Evolutionary conservation across 2,113 vertebrate genomes (phyloP).

Genomic region (Emydocephalus ijimae): DNA sequence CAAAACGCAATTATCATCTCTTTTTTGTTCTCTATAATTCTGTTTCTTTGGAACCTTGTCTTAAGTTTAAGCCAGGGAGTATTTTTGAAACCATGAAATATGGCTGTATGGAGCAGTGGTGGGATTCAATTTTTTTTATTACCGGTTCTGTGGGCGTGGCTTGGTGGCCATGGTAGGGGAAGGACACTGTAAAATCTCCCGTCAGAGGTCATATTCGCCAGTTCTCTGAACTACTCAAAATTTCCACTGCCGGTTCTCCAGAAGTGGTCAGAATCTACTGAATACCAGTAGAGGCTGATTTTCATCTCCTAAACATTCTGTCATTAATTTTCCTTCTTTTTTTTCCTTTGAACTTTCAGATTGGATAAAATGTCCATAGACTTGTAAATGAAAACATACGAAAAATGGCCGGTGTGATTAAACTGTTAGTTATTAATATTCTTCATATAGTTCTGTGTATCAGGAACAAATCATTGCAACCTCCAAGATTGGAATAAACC

Average conservation of each 20-base stretch:
- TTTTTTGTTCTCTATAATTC: not conserved
- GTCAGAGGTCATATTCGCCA: too few relatives aligned
- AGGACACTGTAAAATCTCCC: too few relatives aligned
- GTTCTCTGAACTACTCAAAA: too few relatives aligned
- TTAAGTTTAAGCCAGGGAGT: not conserved
- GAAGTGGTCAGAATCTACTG: too few relatives aligned
- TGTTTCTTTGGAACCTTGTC: not conserved
- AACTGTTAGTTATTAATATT: not conserved
- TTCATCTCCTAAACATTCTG: not conserved
- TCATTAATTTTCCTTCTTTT: not conserved
- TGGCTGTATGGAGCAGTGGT: too few relatives aligned
- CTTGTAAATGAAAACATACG: not conserved
- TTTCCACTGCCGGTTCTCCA: too few relatives aligned
- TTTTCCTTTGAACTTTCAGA: not conserved
- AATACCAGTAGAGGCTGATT: too few relatives aligned
- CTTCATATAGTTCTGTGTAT: not conserved
- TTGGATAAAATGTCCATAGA: not conserved
- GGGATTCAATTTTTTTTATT: too few relatives aligned
- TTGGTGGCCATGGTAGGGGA: too few relatives aligned
- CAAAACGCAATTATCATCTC: not conserved
- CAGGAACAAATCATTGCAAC: not conserved
- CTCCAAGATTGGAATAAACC: not conserved
- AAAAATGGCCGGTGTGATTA: not conserved
- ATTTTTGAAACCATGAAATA: not conserved
- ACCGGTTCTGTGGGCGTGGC: too few relatives aligned